A percentile compares a stretch with the other conserved stretches of the same genome.
These are phyloP conservation scores for Esox lucius DNA, from an alignment of 2,797 vertebrate species.

Conservation along the genomic window DNA sequence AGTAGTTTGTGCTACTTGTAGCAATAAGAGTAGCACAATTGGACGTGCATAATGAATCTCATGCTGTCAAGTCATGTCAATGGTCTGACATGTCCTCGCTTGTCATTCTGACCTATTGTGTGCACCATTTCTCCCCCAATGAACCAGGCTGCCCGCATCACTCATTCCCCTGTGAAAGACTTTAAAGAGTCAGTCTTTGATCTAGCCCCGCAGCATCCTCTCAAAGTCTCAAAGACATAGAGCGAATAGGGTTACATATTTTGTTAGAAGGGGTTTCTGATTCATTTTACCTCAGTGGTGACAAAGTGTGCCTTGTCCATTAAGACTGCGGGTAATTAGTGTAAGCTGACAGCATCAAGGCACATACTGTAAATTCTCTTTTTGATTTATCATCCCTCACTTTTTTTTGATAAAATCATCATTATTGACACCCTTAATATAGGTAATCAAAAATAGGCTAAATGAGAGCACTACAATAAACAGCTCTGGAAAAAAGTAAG, in stretches of 20 bases:
- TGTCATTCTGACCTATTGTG: constrained; percentile 59
- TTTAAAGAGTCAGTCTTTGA: constrained; percentile 53
- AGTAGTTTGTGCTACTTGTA: constrained; percentile 48
- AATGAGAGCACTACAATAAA: too few relatives aligned
- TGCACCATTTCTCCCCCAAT: constrained; percentile 53
- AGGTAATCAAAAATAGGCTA: too few relatives aligned
- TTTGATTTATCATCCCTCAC: constrained; percentile 12
- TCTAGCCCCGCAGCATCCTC: constrained; percentile 48
- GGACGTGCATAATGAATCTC: constrained; percentile 73
- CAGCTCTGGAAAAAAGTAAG: too few relatives aligned
- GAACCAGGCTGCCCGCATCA: constrained; percentile 59
- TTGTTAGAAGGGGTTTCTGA: constrained; percentile 42
- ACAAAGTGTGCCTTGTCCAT: constrained; percentile 43
- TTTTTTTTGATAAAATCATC: too few relatives aligned
- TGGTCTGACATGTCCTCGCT: constrained; percentile 64
- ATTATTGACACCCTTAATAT: too few relatives aligned
- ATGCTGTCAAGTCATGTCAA: constrained; percentile 59
- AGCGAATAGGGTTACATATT: constrained; percentile 43
- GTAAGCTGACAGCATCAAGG: constrained; percentile 38
- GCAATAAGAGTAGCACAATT: constrained; percentile 35
- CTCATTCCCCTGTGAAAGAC: constrained; percentile 42
- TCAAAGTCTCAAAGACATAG: constrained; percentile 44
- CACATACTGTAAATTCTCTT: constrained; percentile 19
- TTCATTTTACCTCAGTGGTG: constrained; percentile 46
- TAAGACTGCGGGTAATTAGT: constrained; percentile 40